A percentile compares a stretch with the other conserved stretches of the same genome.
Evolutionary conservation across 2,113 vertebrate species (phyloP).

Genomic region (Delphinapterus leucas): DNA sequence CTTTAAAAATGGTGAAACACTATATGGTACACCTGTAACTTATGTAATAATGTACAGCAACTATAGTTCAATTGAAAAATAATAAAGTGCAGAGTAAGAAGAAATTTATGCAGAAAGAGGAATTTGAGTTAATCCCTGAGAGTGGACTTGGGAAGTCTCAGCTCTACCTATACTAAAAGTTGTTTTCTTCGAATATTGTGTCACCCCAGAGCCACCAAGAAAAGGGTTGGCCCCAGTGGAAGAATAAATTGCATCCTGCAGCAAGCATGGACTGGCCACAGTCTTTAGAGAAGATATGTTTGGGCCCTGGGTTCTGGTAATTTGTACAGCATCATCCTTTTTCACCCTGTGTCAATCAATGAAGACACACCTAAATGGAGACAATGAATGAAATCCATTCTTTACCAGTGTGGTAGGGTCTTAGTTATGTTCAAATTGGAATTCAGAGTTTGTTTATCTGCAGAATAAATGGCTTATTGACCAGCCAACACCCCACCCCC

Average conservation of each 20-base stretch:
- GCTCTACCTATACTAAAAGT: background rate
- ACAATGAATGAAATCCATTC: background rate
- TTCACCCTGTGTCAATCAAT: background rate
- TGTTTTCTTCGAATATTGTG: background rate
- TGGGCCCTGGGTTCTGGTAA: background rate
- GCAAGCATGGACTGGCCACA: background rate
- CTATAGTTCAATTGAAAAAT: background rate
- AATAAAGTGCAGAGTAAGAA: background rate
- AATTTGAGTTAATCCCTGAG: background rate
- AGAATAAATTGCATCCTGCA: background rate
- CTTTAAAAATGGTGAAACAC: background rate
- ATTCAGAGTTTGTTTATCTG: background rate
- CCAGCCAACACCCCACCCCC: background rate
- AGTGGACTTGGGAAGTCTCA: background rate
- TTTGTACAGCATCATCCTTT: background rate
- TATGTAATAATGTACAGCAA: background rate
- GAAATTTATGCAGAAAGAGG: background rate
- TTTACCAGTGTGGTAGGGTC: background rate
- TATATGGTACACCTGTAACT: background rate
- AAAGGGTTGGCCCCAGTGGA: background rate
- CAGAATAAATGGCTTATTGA: background rate
- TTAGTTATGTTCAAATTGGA: background rate
- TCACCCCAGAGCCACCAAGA: background rate
- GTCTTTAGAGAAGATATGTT: background rate
- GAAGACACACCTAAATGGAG: background rate